Evolutionary conservation across 2,113 vertebrate species (phyloP), one percentile per base, ranked within the genome.

Genomic region (Tor tambroides): DNA sequence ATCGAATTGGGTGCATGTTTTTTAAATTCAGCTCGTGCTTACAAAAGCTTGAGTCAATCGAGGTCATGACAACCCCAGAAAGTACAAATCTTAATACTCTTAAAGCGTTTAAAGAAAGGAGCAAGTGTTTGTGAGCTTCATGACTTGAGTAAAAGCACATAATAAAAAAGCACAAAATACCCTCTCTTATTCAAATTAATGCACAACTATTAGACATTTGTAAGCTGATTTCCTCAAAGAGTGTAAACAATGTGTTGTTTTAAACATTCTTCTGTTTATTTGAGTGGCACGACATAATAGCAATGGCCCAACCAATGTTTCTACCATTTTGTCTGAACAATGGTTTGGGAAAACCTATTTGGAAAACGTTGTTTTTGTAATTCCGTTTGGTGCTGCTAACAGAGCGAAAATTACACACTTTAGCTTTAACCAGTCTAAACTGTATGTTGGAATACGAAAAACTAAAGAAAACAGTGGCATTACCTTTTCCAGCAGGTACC

Each of bases 401-500:
- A 63, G 19, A 23, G 4, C 14, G 26, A 7, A 63, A 65, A 43
- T 65, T 10, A 0, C n/a, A 81, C 21, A 26, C 32, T 43, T 61
- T 14, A 65, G 12, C 32, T 38, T 41, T 65, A 81, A 63, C 23
- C 12, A 43, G n/a, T 17, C 32, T 41, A 12, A 17, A 65, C 19
- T 30, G 9, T 46, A 75, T 14, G 35, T 28, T 63, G 51, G 38
- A 26, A 69, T 28, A 65, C 15, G 41, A 41, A 32, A 59, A 28
- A 46, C 41, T 4, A 77, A 54, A 80, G 30, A 59, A 30, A 77
- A 6, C 4, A 11, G 10, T 3, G n/a, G 69, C 69, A 32, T 35
- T 93, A 98, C 98, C 97, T 99, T 99, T 95, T 99, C 98, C 80
- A 99, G 95, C 77, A 98, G 95, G 93, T 98, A 98, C 88, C 98